Evolutionary conservation across 2,113 vertebrate species (phyloP), one percentile per base, ranked within the genome.

Genomic region (Pavo muticus): DNA sequence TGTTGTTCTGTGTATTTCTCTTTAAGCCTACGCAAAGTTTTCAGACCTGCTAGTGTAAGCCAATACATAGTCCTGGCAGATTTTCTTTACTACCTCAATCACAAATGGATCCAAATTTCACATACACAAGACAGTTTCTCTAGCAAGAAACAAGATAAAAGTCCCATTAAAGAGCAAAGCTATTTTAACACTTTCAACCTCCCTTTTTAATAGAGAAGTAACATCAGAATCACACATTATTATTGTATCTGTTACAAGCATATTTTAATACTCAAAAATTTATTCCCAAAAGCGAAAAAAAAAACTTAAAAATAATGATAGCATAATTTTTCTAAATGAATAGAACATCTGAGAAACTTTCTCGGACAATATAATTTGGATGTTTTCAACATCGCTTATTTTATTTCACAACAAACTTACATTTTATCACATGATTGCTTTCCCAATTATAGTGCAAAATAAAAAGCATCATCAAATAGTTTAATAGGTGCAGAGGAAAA

Each of bases 371-470:
- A 90, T 77, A 95, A 94, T 97, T 96, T 88, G 88, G 90, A 90
- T 96, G 84, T 95, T 97, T 97, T 96, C 95, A 92, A 92, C 79
- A 71, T 87, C 15, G 7, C 74, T 95, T 96, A 61, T 95, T 95
- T 94, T 95, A 96, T 97, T 97, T 97, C 90, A 94, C 84, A 95
- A 90, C 80, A 94, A 97, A 97, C 84, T 96, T 97, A 94, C 63
- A 91, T 95, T 97, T 97, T 94, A 97, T 97, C 97, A 97, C 97
- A 97, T 84, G 96, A 97, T 94, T 97, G 95, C 96, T 95, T 96
- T 97, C 91, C 94, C 97, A 98, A 98, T 97, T 98, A 98, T 96
- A 96, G 86, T 88, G 89, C 77, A 97, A 97, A 98, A 98, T 98
- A 98, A 97, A 97, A 97, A 90, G 94, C 90, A 97, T 96, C 96